Conservation (phyloP, 1,140 invertebrate genomes). For the Aphaenogaster rudis region DNA sequence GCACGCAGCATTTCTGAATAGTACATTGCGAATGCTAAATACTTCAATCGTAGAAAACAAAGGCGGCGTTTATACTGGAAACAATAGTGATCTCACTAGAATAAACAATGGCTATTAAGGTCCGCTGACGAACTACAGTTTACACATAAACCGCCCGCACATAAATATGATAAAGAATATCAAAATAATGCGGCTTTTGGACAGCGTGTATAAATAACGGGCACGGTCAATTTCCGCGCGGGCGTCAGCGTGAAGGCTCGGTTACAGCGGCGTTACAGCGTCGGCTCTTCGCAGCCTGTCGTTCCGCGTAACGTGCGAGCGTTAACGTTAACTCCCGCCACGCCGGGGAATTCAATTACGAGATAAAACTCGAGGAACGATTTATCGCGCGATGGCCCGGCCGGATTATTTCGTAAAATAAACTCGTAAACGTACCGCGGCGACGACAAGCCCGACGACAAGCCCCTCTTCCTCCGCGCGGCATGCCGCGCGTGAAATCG, state of each 20-base stretch:
- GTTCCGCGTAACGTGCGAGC: slow-evolving; percentile 44
- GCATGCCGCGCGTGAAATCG: slow-evolving; percentile 27
- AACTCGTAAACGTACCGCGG: slow-evolving; percentile 47
- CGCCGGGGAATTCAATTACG: slow-evolving; percentile 57
- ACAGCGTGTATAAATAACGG: slow-evolving; percentile 21
- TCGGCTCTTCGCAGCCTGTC: slow-evolving; percentile 30
- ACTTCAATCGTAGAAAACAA: slow-evolving; percentile 9
- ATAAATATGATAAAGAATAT: slow-evolving; percentile 28
- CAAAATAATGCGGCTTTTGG: slow-evolving; percentile 13
- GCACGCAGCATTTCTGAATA: background rate
- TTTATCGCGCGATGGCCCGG: slow-evolving; percentile 45
- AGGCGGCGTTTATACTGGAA: background rate
- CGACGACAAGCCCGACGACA: slow-evolving; percentile 30
- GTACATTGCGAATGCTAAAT: background rate
- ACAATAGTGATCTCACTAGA: slow-evolving; percentile 4
- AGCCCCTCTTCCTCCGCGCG: background rate
- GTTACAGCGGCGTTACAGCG: slow-evolving; percentile 19
- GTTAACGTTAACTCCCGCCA: slow-evolving; percentile 52
- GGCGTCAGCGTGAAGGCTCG: background rate
- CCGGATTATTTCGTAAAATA: slow-evolving; percentile 60
- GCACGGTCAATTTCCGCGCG: slow-evolving; percentile 42
- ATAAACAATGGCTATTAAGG: slow-evolving; percentile 3
- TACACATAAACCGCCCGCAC: background rate
- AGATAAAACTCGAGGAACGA: slow-evolving; percentile 60
- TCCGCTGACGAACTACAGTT: background rate